These are phyloP conservation scores for Amphiura filiformis DNA, from an alignment of 35 echinoderm and acorn worm genomes.

Conservation along the genomic window DNA sequence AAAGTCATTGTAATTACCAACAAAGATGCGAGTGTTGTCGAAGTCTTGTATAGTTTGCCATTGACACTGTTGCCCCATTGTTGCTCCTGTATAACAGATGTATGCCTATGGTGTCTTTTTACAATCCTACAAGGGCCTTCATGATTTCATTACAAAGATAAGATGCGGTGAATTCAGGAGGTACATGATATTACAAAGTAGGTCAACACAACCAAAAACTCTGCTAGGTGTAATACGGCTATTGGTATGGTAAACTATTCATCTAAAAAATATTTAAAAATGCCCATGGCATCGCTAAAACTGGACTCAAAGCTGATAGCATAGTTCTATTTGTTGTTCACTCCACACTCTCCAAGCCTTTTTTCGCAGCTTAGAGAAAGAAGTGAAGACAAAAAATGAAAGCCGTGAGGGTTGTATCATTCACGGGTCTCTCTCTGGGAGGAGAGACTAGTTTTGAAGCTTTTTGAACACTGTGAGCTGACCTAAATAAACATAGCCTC, in stretches of 20 bases:
- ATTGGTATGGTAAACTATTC: neutral
- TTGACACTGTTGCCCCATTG: neutral
- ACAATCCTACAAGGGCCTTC: neutral
- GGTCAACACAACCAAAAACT: neutral
- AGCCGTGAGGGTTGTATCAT: too few relatives aligned
- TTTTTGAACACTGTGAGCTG: neutral
- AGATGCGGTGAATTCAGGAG: neutral
- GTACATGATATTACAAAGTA: neutral
- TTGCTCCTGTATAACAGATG: neutral
- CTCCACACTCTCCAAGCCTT: too few relatives aligned
- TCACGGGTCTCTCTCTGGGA: too few relatives aligned
- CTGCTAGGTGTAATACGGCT: neutral
- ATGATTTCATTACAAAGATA: slow-evolving; percentile 2
- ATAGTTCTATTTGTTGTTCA: too few relatives aligned
- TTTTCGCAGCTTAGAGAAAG: too few relatives aligned
- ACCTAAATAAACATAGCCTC: neutral
- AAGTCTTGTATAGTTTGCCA: neutral
- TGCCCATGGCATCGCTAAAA: neutral
- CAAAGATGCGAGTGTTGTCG: neutral
- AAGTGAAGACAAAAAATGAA: too few relatives aligned
- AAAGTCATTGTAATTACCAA: neutral
- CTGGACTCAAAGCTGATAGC: neutral
- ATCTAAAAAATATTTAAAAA: neutral
- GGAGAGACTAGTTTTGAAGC: too few relatives aligned
- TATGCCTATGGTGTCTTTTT: neutral